A percentile compares a stretch with the other conserved stretches of the same genome.
These are phyloP conservation scores for Macquaria australasica DNA, from an alignment of 2,113 vertebrate species.

Conservation along the genomic window DNA sequence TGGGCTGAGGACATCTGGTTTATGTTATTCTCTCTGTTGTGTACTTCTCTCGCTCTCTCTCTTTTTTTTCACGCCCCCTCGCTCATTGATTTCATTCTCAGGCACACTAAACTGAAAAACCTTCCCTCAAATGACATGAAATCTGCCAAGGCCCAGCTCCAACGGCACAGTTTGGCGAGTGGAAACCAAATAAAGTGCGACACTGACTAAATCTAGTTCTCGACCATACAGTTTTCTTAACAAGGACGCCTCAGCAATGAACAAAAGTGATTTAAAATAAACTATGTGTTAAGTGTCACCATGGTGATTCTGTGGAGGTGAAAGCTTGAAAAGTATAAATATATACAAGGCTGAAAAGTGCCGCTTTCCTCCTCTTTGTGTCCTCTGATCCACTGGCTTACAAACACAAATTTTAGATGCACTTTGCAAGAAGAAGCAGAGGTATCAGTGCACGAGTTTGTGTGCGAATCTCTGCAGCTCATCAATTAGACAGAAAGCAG, in stretches of 20 bases:
- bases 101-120: constrained; percentile 21
- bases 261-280: background rate
- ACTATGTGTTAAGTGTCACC: background rate
- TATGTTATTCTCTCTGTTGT: constrained; percentile 28
- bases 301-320: background rate
- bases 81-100: constrained; percentile 21
- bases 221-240: background rate
- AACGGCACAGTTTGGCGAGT: background rate
- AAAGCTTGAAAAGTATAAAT: background rate
- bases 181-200: background rate
- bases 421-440: constrained; percentile 21
- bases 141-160: constrained; percentile 2
- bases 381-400: constrained; percentile 19
- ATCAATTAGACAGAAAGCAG: constrained; percentile 51
- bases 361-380: background rate
- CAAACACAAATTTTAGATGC: constrained; percentile 44
- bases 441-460: background rate
- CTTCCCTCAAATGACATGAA: background rate
- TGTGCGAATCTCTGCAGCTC: constrained; percentile 22
- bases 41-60: background rate
- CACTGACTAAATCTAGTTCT: background rate
- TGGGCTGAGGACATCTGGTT: constrained; percentile 68
- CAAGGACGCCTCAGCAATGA: background rate
- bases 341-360: constrained; percentile 25
- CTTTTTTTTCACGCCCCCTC: background rate